Conservation (phyloP, 1,140 invertebrate species). For the Drosophila athabasca region DNA sequence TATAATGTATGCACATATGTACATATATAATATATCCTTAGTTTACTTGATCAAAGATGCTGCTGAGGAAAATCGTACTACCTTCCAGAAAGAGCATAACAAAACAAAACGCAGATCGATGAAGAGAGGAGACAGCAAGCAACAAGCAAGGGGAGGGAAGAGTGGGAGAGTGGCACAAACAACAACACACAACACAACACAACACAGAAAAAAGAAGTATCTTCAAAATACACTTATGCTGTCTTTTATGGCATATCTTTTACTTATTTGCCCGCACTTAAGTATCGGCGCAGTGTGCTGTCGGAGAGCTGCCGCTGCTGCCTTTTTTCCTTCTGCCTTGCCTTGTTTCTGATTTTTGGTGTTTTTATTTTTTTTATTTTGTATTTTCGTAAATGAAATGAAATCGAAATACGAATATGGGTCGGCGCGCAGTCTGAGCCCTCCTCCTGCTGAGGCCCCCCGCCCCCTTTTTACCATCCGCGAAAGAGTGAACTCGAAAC, state of each 20-base stretch:
- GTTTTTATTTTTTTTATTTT: constrained; percentile 59
- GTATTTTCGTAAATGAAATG: constrained; percentile 77
- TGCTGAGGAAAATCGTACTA: no score
- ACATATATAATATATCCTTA: no score
- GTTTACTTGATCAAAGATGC: no score
- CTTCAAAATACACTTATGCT: constrained; percentile 75
- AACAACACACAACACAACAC: constrained; percentile 30
- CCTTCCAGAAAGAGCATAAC: constrained; percentile 3
- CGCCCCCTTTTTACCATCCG: constrained; percentile 14
- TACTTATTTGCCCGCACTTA: constrained; percentile 75
- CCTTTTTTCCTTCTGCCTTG: constrained; percentile 24
- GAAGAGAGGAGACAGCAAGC: no score
- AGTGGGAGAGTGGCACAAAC: constrained; percentile 3
- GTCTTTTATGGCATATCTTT: constrained; percentile 78
- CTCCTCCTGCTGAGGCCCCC: constrained; percentile 35
- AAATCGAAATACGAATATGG: constrained; percentile 68
- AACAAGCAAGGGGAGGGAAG: no score
- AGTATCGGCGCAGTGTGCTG: constrained; percentile 56
- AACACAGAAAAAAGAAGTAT: constrained; percentile 56
- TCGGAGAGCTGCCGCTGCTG: constrained; percentile 58
- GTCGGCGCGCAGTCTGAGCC: constrained; percentile 65
- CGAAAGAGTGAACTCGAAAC: constrained; percentile 63
- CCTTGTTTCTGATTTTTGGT: constrained; percentile 46
- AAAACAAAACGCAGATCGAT: constrained; percentile 30
- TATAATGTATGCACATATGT: no score